A percentile compares a stretch with the other conserved stretches of the same genome.
Conservation (phyloP, 1,140 invertebrate genomes). For the Drosophila kanapiae region DNA sequence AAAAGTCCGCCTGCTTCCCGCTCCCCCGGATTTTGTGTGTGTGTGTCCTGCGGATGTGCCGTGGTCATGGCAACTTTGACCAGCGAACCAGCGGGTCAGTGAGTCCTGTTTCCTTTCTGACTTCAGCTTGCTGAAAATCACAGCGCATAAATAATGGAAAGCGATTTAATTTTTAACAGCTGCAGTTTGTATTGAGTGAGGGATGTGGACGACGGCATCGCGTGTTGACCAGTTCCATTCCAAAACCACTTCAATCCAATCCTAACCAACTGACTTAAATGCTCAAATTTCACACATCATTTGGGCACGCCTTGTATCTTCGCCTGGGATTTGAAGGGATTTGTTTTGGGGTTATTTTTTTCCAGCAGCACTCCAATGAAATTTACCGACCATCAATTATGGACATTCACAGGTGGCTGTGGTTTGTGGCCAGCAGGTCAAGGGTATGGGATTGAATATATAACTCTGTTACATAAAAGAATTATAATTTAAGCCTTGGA, state of each 20-base stretch:
- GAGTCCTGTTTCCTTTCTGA: conserved; percentile 2
- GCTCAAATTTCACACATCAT: conserved; percentile 65
- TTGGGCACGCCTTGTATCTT: conserved; percentile 32
- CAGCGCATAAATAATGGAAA: conserved; percentile 80
- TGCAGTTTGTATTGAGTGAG: conserved; percentile 36
- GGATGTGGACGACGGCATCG: conserved; percentile 9
- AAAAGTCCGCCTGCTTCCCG: not conserved
- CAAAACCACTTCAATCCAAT: conserved; percentile 1
- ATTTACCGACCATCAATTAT: conserved; percentile 19
- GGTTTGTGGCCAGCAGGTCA: conserved; percentile 15
- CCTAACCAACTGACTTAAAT: conserved; percentile 42
- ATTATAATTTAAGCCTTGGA: no score
- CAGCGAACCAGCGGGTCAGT: conserved; percentile 11
- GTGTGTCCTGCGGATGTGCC: conserved; percentile 41
- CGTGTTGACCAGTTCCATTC: conserved; percentile 32
- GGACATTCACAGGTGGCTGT: conserved; percentile 22
- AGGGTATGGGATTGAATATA: not conserved
- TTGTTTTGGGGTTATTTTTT: conserved; percentile 16
- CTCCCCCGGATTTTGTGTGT: conserved; percentile 5
- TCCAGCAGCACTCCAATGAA: conserved; percentile 16
- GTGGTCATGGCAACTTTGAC: conserved; percentile 48
- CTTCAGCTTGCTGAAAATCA: conserved; percentile 55
- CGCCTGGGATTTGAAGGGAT: conserved; percentile 18
- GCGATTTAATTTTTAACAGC: conserved; percentile 76
- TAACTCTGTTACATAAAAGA: not conserved